Conservation (phyloP, 2,113 vertebrate genomes). For the Oreotrochilus melanogaster region DNA sequence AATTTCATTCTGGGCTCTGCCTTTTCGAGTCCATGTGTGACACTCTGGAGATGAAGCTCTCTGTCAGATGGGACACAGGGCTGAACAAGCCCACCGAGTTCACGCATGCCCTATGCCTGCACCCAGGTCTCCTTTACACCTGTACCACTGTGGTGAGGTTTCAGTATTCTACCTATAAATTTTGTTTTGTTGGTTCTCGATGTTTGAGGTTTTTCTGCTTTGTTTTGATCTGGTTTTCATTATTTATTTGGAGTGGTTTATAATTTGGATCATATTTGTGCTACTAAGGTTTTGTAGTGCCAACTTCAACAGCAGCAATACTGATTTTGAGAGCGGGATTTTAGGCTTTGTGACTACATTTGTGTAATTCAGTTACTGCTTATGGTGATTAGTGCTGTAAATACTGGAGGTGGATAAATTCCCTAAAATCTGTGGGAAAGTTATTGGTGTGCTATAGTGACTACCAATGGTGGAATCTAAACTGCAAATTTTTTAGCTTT, state of each 20-base stretch:
- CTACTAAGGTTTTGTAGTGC: slow-evolving; percentile 11
- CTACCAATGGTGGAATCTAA: background rate
- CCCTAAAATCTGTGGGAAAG: background rate
- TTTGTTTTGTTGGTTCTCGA: background rate
- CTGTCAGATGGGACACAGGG: background rate
- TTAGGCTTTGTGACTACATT: background rate
- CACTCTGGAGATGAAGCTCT: background rate
- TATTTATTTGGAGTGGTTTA: slow-evolving; percentile 1
- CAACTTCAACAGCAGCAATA: background rate
- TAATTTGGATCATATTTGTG: background rate
- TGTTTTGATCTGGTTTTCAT: background rate
- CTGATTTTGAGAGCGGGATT: background rate
- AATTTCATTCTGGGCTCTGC: background rate
- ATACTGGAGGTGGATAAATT: background rate
- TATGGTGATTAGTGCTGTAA: background rate
- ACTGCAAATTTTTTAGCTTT: background rate
- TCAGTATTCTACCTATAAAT: background rate
- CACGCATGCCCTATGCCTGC: background rate
- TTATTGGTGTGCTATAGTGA: background rate
- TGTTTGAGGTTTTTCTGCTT: background rate
- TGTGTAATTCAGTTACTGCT: background rate
- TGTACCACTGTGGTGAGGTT: background rate
- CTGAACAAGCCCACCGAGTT: background rate
- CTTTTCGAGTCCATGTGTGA: background rate
- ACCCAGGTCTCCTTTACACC: background rate